Conservation (phyloP, 2,113 vertebrate genomes). For the Mormoops blainvillei region DNA sequence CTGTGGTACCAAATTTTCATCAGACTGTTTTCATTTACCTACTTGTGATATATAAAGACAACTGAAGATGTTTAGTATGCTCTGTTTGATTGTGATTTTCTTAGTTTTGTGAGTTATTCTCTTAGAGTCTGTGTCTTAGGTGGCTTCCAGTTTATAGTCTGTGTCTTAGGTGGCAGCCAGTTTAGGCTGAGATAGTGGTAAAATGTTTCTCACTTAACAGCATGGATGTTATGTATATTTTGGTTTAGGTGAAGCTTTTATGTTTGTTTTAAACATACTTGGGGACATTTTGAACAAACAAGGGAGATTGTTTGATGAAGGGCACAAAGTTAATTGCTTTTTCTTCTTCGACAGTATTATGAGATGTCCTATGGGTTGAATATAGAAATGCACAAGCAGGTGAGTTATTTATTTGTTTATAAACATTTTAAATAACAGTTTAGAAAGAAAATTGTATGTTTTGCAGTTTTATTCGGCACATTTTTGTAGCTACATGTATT, state of each 20-base stretch:
- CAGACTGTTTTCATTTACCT: slow-evolving; percentile 7
- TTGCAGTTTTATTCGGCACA: slow-evolving; percentile 32
- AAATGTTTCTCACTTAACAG: neutral
- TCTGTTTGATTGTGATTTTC: slow-evolving; percentile 49
- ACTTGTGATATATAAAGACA: neutral
- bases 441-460: slow-evolving; percentile 33
- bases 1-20: slow-evolving; percentile 23
- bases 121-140: slow-evolving; percentile 1
- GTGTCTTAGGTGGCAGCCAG: slow-evolving; percentile 21
- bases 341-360: slow-evolving; percentile 89
- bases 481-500: neutral
- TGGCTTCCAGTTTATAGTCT: slow-evolving; percentile 28
- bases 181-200: slow-evolving; percentile 56
- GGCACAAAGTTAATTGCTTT: slow-evolving; percentile 64
- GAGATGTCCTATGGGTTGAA: slow-evolving; percentile 98
- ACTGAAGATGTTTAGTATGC: neutral
- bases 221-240: neutral
- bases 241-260: slow-evolving; percentile 29
- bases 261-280: slow-evolving; percentile 21
- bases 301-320: slow-evolving; percentile 32
- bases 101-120: slow-evolving; percentile 26
- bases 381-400: slow-evolving; percentile 99
- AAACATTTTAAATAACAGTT: slow-evolving; percentile 41
- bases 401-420: slow-evolving; percentile 79
- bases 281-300: slow-evolving; percentile 22